phyloP scores from a whole-genome alignment of 2,113 vertebrate genomes.

The Phyllostomus hastatus region DNA sequence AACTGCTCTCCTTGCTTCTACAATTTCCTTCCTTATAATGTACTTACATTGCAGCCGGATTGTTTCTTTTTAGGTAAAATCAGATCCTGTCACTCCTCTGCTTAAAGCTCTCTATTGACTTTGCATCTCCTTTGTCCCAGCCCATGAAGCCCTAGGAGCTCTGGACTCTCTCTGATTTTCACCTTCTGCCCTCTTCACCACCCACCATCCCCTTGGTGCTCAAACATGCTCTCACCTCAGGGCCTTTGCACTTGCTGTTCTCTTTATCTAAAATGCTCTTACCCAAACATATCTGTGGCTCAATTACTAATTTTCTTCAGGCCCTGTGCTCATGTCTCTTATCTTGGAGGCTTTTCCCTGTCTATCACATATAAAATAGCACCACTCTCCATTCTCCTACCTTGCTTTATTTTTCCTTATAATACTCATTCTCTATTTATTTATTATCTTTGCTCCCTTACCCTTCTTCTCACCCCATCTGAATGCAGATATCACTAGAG shows the following conservation, averaged over 20 bases:
- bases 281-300: not conserved
- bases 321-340: not conserved
- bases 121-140: conserved; percentile 7
- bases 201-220: not conserved
- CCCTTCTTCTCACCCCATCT: not conserved
- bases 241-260: not conserved
- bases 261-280: not conserved
- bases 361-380: not conserved
- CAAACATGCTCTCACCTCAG: not conserved
- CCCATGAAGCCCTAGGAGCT: not conserved
- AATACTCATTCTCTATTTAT: not conserved
- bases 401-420: not conserved
- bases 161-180: not conserved
- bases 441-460: not conserved
- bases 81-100: not conserved
- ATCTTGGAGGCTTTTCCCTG: not conserved
- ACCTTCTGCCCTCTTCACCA: not conserved
- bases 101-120: not conserved
- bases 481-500: not conserved
- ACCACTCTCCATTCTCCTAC: not conserved
- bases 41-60: not conserved
- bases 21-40: not conserved
- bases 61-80: not conserved
- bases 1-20: not conserved
- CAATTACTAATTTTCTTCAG: not conserved